A percentile compares a stretch with the other conserved stretches of the same genome.
These are phyloP conservation scores for Naso thynnoides DNA, from an alignment of 2,797 vertebrate genomes.

Conservation along the genomic window DNA sequence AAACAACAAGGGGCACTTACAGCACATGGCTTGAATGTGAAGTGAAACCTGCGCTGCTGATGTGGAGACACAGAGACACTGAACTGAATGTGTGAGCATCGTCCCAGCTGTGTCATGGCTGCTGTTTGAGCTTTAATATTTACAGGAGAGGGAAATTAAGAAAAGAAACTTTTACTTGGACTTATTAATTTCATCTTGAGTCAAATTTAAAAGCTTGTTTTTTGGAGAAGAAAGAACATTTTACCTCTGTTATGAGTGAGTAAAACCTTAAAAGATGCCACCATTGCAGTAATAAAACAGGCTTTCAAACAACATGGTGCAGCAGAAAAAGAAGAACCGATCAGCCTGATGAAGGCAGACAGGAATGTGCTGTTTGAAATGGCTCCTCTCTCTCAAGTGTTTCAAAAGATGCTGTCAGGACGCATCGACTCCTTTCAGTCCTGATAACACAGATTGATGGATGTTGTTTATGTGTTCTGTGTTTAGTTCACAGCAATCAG, in stretches of 20 bases:
- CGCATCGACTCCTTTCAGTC: slow-evolving; percentile 23
- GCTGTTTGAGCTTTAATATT: not conserved
- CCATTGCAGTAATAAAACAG: slow-evolving; percentile 15
- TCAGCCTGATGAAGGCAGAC: slow-evolving; percentile 8
- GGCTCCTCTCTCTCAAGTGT: slow-evolving; percentile 8
- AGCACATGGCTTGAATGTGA: slow-evolving; percentile 18
- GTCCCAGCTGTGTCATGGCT: not conserved
- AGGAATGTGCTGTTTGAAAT: slow-evolving; percentile 7
- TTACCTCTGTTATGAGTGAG: not conserved
- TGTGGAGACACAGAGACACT: not conserved
- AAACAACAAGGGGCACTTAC: slow-evolving; percentile 24
- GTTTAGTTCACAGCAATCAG: slow-evolving; percentile 9
- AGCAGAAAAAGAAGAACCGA: slow-evolving; percentile 13
- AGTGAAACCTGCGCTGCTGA: not conserved
- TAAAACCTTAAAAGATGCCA: slow-evolving; percentile 24
- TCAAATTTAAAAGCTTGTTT: not conserved
- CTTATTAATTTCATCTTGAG: not conserved
- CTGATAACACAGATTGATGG: slow-evolving; percentile 32
- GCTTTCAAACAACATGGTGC: slow-evolving; percentile 31
- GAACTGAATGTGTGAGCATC: not conserved
- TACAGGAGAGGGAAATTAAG: too few species aligned
- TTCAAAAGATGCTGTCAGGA: slow-evolving; percentile 45
- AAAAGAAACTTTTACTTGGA: too few species aligned
- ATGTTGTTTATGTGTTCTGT: slow-evolving; percentile 8
- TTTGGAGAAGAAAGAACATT: not conserved